phyloP scores from a whole-genome alignment of 2,113 vertebrate species.

The Oceanites oceanicus region DNA sequence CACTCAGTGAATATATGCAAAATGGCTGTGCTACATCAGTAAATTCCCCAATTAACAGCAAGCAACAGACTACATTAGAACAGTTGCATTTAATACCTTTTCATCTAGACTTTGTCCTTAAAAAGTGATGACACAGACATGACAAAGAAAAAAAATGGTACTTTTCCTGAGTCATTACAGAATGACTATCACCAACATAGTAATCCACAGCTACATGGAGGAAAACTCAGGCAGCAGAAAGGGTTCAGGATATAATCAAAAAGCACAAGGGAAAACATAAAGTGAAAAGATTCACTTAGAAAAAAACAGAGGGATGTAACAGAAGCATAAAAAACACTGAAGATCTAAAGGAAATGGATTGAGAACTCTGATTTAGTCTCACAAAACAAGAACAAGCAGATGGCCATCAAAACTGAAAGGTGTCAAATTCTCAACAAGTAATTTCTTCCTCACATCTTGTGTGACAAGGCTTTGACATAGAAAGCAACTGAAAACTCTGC shows the following conservation, averaged over 20 bases:
- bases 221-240: not conserved
- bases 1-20: not conserved
- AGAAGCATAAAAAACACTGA: not conserved
- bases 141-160: not conserved
- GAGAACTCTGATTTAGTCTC: not conserved
- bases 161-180: conserved; percentile 32
- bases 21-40: not conserved
- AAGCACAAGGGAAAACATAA: not conserved
- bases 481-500: not conserved
- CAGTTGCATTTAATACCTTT: not conserved
- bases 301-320: not conserved
- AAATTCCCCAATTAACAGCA: not conserved
- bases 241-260: not conserved
- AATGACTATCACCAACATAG: not conserved
- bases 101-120: not conserved
- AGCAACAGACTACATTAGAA: not conserved
- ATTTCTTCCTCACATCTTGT: not conserved
- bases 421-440: not conserved
- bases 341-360: not conserved
- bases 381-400: not conserved
- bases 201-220: not conserved
- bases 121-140: not conserved
- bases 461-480: not conserved
- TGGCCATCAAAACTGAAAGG: not conserved
- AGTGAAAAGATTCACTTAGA: not conserved